Evolutionary conservation across 2,888 invertebrate species (phyloP), one percentile per base, ranked within the genome.

Genomic region (Eretmocerus hayati): DNA sequence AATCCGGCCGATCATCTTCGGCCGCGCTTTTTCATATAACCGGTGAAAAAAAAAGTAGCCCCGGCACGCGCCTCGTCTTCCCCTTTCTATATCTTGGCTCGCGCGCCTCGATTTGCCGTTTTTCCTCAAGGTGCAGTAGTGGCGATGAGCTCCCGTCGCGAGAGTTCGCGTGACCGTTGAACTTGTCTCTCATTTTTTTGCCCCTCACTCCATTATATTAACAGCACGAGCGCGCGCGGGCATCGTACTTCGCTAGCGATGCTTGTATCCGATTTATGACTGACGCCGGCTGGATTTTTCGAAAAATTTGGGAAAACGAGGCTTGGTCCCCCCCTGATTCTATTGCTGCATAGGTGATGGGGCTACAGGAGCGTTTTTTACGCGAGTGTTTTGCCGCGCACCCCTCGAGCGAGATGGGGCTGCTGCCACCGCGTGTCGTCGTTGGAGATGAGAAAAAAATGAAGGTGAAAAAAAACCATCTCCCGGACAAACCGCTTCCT

Each of bases 401-500:
- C 43, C 42, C 42, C 23, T n/a, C 21, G 15, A 20, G 42, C 33
- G 21, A 42, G 26, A 6, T 26, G 8, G 26, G 11, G 26, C 43
- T 56, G 50, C 50, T 42, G 51, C 51, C 33, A 49, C 47, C 50
- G 50, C 46, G 47, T 46, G 43, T 26, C 55, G 48, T 45, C 53
- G 54, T 48, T 48, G 51, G 45, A 42, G 52, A 50, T 19, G 41
- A 23, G 21, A 56, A 54, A 50, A 48, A 53, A 48, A 54, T 46
- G 48, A 6, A 26, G 44, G 46, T 18, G 18, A 47, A 53, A 47
- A 53, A 53, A 48, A 42, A 6, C n/a, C n/a, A n/a, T n/a, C n/a
- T n/a, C n/a, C 26, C 36, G 48, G 42, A 51, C 55, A 58, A 56
- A 57, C 58, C 59, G 59, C 62, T 58, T 60, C 58, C 56, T 56